These are phyloP conservation scores for Morinoia aosen DNA, from an alignment of 2,888 invertebrate species.

Conservation along the genomic window DNA sequence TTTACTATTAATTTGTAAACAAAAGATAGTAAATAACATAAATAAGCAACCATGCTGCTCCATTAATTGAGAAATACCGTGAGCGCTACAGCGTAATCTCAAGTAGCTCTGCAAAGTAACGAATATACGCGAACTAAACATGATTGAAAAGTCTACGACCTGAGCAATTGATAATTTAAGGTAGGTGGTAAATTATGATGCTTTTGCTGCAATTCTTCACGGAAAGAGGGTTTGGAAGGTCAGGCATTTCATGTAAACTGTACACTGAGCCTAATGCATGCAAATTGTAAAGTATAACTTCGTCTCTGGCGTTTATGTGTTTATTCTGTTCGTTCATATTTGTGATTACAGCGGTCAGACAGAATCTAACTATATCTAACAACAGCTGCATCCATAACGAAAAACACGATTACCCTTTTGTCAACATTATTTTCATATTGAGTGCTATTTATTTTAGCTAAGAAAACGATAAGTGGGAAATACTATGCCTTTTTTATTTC, in stretches of 20 bases:
- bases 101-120: not conserved
- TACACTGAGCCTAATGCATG: no score
- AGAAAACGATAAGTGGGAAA: not conserved
- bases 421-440: not conserved
- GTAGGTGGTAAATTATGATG: no score
- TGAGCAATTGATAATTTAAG: no score
- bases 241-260: no score
- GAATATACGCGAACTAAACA: not conserved
- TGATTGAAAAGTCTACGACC: not conserved
- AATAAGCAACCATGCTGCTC: not conserved
- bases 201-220: no score
- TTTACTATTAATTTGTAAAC: not conserved
- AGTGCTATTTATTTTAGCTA: not conserved
- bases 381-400: not conserved
- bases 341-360: not conserved
- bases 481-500: not conserved
- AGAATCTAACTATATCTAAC: not conserved
- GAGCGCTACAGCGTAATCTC: not conserved
- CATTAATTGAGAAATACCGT: not conserved
- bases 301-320: not conserved
- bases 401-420: not conserved
- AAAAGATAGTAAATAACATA: not conserved
- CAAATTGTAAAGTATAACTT: not conserved
- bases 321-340: not conserved
- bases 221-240: no score